Evolutionary conservation across 1,140 invertebrate species (phyloP).

Genomic region (Pentalonia nigronervosa): DNA sequence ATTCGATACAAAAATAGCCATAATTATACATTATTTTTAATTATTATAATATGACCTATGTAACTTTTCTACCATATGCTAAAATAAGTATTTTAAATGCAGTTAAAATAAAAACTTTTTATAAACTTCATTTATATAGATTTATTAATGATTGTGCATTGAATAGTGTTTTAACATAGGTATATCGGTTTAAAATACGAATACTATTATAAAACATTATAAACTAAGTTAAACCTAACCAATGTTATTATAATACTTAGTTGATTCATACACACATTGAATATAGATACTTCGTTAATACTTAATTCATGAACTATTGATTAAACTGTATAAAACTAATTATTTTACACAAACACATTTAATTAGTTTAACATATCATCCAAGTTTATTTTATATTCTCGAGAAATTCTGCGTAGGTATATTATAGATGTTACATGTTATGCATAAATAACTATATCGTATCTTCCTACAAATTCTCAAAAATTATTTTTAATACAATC

Average conservation of each 20-base stretch:
- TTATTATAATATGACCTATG: not conserved
- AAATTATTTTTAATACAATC: not conserved
- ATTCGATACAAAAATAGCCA: not conserved
- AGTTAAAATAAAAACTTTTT: not conserved
- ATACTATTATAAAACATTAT: not conserved
- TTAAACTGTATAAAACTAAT: slow-evolving; percentile 2
- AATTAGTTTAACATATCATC: not conserved
- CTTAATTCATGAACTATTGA: not conserved
- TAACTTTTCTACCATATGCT: not conserved
- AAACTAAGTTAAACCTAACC: not conserved
- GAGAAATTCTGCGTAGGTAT: not conserved
- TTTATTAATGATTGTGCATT: not conserved
- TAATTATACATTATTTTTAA: not conserved
- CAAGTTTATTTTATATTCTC: not conserved
- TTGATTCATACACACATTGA: not conserved
- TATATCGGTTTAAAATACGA: not conserved
- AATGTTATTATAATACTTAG: not conserved
- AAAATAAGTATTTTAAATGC: not conserved
- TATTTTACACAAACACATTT: not conserved
- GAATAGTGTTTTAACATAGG: not conserved
- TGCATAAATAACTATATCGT: not conserved
- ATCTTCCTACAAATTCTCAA: not conserved
- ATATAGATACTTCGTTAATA: not conserved
- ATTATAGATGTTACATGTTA: not conserved
- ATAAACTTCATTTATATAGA: not conserved